Conservation (phyloP, 2,113 vertebrate species). For the Collichthys lucidus region DNA sequence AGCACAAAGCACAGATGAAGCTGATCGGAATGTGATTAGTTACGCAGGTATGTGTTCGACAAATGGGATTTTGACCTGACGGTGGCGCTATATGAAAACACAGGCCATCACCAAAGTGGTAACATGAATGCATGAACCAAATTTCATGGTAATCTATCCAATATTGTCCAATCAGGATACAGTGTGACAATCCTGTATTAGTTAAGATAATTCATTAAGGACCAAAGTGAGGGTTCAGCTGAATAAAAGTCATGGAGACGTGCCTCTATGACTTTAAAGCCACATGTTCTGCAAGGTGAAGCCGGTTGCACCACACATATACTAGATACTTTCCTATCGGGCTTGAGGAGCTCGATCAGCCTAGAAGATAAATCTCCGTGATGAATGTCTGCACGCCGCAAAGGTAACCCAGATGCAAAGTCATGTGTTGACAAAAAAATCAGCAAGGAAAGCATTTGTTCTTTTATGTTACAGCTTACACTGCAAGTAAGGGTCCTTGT, state of each 20-base stretch:
- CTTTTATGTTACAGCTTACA: conserved; percentile 19
- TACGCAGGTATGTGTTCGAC: background rate
- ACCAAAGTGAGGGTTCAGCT: background rate
- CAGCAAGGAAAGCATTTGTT: conserved; percentile 18
- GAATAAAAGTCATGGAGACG: too few species aligned
- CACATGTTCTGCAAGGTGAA: background rate
- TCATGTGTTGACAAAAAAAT: conserved; percentile 30
- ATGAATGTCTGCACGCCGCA: conserved; percentile 20
- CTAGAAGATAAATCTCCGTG: conserved; percentile 6
- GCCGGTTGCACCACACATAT: background rate
- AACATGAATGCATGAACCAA: background rate
- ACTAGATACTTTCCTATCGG: background rate
- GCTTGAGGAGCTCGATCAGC: conserved; percentile 9
- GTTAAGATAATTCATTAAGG: background rate
- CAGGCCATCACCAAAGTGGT: background rate
- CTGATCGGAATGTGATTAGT: background rate
- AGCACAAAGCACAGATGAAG: background rate
- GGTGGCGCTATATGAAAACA: background rate
- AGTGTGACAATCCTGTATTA: background rate
- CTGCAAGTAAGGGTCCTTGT: conserved; percentile 8
- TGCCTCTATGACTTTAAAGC: background rate
- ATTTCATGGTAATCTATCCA: background rate
- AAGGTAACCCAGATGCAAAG: conserved; percentile 24
- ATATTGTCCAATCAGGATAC: too few species aligned
- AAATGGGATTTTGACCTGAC: background rate